Percentiles rank a stretch among this genome's conserved stretches.
These are phyloP conservation scores for Caenorhabditis parvicauda DNA, from an alignment of 2,888 invertebrate species.

Conservation along the genomic window DNA sequence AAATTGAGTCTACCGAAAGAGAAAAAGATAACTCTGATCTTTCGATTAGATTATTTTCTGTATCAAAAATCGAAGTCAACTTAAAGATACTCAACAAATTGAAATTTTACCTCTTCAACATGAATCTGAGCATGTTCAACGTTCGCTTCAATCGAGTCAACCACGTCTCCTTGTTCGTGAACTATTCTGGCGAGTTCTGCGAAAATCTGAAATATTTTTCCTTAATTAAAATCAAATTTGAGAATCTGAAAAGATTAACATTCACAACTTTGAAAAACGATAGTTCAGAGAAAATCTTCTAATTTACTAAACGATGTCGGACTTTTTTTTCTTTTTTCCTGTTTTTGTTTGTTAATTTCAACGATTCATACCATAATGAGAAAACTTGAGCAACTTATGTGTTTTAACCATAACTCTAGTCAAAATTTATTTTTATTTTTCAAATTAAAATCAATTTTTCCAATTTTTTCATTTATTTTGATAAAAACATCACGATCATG, in stretches of 20 bases:
- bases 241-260: too few species aligned
- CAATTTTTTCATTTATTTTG: too few species aligned
- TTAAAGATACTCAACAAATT: too few species aligned
- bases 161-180: slow-evolving; percentile 61
- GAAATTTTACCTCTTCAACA: slow-evolving; percentile 32
- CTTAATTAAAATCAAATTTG: background rate
- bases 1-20: too few species aligned
- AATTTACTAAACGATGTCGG: background rate
- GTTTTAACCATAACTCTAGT: background rate
- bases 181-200: slow-evolving; percentile 58
- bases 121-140: slow-evolving; percentile 57
- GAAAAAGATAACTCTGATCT: too few species aligned
- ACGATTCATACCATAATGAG: background rate
- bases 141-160: slow-evolving; percentile 61
- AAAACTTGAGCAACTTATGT: background rate
- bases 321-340: background rate
- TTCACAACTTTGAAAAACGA: too few species aligned
- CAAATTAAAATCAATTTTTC: too few species aligned
- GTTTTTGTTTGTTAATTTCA: background rate
- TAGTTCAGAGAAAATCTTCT: background rate
- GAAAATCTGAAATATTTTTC: slow-evolving; percentile 47
- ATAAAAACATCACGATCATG: too few species aligned
- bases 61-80: too few species aligned
- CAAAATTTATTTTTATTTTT: background rate
- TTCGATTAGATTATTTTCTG: too few species aligned